Conservation (phyloP, 2,888 invertebrate genomes). For the Pterobdella sp. region DNA sequence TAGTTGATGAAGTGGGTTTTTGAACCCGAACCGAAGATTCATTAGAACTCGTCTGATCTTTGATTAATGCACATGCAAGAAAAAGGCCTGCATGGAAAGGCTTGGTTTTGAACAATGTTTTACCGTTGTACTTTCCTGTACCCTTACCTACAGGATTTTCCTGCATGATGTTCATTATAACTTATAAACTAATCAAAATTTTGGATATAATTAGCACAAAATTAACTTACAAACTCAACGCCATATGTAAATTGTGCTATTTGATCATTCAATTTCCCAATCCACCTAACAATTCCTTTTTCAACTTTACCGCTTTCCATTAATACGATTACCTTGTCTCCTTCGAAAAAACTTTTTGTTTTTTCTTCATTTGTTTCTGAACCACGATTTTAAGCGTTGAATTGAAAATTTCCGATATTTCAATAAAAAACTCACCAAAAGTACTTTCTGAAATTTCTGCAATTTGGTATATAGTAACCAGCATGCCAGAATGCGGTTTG, state of each 20-base stretch:
- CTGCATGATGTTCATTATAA: slow-evolving; percentile 43
- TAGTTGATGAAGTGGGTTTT: no score
- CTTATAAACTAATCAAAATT: not conserved
- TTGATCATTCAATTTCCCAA: not conserved
- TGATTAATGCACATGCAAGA: slow-evolving; percentile 53
- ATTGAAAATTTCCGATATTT: no score
- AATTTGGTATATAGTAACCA: not conserved
- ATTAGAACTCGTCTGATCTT: no score
- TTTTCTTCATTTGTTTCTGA: no score
- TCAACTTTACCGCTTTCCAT: not conserved
- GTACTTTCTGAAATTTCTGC: not conserved
- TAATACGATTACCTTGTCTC: slow-evolving; percentile 13
- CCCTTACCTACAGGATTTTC: slow-evolving; percentile 56
- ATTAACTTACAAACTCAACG: slow-evolving; percentile 21
- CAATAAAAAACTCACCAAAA: no score
- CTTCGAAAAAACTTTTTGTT: not conserved
- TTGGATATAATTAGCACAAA: not conserved
- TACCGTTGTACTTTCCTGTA: slow-evolving; percentile 55
- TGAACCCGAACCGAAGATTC: no score
- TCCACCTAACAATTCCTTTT: slow-evolving; percentile 17
- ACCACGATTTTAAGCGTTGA: no score
- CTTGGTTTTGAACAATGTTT: slow-evolving; percentile 53
- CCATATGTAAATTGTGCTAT: slow-evolving; percentile 12
- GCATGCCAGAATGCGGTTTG: not conserved
- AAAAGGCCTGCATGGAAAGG: slow-evolving; percentile 54